These are phyloP conservation scores for Platorchestia sp. DNA, from an alignment of 1,140 invertebrate species.

Conservation along the genomic window DNA sequence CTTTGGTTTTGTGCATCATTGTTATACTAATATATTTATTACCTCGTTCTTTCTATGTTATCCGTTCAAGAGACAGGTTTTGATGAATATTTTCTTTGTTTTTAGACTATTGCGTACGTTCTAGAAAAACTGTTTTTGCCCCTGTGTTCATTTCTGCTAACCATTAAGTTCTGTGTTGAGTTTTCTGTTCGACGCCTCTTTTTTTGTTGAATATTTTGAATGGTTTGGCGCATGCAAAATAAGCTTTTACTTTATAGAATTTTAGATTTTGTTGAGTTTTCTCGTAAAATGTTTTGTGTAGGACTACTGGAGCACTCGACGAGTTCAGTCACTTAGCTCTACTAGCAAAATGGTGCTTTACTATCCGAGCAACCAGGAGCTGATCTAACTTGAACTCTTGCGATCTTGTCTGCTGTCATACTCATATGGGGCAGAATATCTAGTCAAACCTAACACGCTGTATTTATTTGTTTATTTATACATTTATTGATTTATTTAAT, in stretches of 20 bases:
- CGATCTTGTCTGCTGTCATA: background rate
- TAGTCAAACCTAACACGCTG: too few species aligned
- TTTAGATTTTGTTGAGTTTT: background rate
- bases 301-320: background rate
- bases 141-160: background rate
- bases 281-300: background rate
- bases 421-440: background rate
- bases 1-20: too few species aligned
- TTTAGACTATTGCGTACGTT: background rate
- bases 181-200: background rate
- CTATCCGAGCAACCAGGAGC: background rate
- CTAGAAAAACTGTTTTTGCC: background rate
- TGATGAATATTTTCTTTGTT: background rate
- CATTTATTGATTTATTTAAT: too few species aligned
- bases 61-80: background rate
- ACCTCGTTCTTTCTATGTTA: too few species aligned
- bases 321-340: background rate
- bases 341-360: background rate
- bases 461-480: too few species aligned
- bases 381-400: background rate
- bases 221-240: background rate
- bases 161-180: background rate
- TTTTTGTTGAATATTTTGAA: background rate
- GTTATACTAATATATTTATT: too few species aligned
- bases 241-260: background rate